Percentiles rank a stretch among this genome's conserved stretches.
Conservation (phyloP, 2,888 invertebrate species). For the Orthonevra nobilis region DNA sequence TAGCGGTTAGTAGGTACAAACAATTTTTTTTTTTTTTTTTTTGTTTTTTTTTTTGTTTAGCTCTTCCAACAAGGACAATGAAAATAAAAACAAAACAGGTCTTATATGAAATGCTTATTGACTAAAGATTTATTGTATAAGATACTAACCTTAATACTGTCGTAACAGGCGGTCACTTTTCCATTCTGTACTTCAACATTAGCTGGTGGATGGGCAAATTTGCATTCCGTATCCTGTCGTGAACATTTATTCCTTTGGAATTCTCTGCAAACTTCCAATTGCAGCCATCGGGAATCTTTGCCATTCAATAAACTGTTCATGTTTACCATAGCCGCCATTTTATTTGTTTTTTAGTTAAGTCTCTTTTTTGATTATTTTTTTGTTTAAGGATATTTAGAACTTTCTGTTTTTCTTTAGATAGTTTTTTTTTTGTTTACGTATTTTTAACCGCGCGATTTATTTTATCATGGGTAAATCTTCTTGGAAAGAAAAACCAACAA, state of each 20-base stretch:
- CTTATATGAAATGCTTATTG: constrained; percentile 42
- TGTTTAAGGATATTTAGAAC: constrained; percentile 17
- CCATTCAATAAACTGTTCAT: constrained; percentile 98
- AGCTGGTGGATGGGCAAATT: constrained; percentile 99
- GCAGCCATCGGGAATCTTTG: constrained; percentile 99
- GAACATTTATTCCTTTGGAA: constrained; percentile 99
- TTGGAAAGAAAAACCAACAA: constrained; percentile 11
- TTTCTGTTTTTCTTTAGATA: constrained; percentile 15
- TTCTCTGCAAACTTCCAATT: constrained; percentile 99
- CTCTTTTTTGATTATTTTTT: constrained; percentile 58
- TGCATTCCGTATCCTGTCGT: constrained; percentile 99
- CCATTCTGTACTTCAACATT: constrained; percentile 99
- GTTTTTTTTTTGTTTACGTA: constrained; percentile 1
- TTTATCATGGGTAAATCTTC: constrained; percentile 20
- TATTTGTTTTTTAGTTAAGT: constrained; percentile 71
- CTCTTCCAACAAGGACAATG: constrained; percentile 51
- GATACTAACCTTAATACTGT: constrained; percentile 98
- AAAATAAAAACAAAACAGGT: constrained; percentile 23
- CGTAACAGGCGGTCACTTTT: constrained; percentile 99
- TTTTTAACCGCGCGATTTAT: constrained; percentile 29
- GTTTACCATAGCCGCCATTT: constrained; percentile 94
- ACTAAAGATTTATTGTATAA: neutral
- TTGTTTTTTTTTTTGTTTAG: no score
- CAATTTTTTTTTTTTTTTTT: no score
- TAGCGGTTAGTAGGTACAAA: constrained; percentile 58